Conservation (phyloP, 2,888 invertebrate species). For the Patella ulyssiponensis region DNA sequence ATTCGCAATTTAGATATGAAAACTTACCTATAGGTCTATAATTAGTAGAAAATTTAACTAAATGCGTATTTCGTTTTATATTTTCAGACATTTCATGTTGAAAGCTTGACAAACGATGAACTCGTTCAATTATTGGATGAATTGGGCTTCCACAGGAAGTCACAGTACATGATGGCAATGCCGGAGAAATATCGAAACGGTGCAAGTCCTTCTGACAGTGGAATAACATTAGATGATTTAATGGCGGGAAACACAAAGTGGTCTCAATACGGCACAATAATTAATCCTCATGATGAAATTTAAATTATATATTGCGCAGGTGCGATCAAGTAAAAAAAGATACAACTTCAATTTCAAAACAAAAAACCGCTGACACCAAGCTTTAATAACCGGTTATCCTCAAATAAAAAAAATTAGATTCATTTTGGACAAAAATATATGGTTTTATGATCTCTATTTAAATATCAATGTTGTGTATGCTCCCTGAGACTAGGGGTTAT, state of each 20-base stretch:
- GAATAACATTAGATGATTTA: background rate
- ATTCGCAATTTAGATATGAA: no score
- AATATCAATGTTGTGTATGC: no score
- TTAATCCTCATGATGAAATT: background rate
- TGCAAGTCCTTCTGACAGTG: background rate
- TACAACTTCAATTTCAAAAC: no score
- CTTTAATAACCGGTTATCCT: no score
- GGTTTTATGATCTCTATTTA: no score
- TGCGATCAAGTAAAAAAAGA: no score
- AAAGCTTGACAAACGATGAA: background rate
- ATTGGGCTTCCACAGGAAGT: background rate
- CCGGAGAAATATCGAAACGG: background rate
- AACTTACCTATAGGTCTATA: no score
- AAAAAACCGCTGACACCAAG: no score
- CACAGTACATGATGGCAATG: background rate
- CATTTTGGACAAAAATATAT: no score
- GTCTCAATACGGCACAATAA: background rate
- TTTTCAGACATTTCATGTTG: background rate
- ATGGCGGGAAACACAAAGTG: background rate
- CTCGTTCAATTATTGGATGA: background rate
- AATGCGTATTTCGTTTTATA: background rate
- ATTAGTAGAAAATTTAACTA: background rate
- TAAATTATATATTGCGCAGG: background rate
- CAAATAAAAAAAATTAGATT: no score
- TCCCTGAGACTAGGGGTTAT: no score